Percentiles rank a stretch among this genome's conserved stretches.
These are phyloP conservation scores for Microplitis demolitor DNA, from an alignment of 1,140 invertebrate species.

Conservation along the genomic window DNA sequence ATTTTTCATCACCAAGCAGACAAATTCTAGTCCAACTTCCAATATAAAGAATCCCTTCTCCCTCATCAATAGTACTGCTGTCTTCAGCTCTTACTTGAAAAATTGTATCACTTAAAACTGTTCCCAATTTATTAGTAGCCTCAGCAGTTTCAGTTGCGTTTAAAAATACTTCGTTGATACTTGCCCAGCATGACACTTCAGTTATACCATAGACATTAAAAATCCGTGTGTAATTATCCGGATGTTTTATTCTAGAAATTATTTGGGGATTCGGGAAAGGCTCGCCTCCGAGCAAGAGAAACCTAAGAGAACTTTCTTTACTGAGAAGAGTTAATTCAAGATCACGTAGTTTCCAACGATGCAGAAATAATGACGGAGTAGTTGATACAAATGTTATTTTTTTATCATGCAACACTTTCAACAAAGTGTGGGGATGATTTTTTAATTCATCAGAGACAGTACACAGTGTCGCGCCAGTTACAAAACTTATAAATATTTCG, in stretches of 20 bases:
- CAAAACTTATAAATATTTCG: slow-evolving; percentile 74
- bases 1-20: slow-evolving; percentile 63
- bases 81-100: slow-evolving; percentile 59
- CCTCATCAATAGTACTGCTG: slow-evolving; percentile 40
- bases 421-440: slow-evolving; percentile 55
- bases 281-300: slow-evolving; percentile 70
- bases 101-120: slow-evolving; percentile 67
- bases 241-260: slow-evolving; percentile 58
- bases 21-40: slow-evolving; percentile 69
- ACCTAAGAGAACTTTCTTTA: slow-evolving; percentile 60
- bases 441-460: slow-evolving; percentile 66
- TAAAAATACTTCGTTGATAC: slow-evolving; percentile 62
- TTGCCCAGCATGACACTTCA: slow-evolving; percentile 85
- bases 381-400: slow-evolving; percentile 74
- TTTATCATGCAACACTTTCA: slow-evolving; percentile 54
- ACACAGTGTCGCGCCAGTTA: slow-evolving; percentile 68
- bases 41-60: slow-evolving; percentile 67
- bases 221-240: slow-evolving; percentile 65
- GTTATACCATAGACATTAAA: slow-evolving; percentile 84
- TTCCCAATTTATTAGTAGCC: slow-evolving; percentile 60
- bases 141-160: background rate
- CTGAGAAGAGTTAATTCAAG: slow-evolving; percentile 66
- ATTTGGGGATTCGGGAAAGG: slow-evolving; percentile 60
- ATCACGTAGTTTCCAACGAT: slow-evolving; percentile 60
- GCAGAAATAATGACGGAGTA: slow-evolving; percentile 75